A percentile compares a stretch with the other conserved stretches of the same genome.
phyloP scores from a whole-genome alignment of 2,113 vertebrate species.

The Grammomys surdaster region DNA sequence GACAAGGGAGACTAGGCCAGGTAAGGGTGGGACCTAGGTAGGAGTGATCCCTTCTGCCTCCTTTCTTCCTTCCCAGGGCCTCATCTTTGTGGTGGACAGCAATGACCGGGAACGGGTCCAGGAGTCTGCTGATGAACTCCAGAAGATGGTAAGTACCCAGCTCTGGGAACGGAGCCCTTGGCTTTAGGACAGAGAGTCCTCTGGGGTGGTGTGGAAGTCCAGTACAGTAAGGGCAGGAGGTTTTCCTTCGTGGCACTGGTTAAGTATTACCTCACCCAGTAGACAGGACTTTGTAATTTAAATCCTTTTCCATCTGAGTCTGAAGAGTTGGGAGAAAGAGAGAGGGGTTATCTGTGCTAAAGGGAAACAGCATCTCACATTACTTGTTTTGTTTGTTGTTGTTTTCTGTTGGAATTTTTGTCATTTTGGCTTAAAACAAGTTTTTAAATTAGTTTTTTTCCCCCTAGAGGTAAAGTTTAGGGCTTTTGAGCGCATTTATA shows the following conservation, averaged over 20 bases:
- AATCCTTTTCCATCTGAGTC: neutral
- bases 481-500: neutral
- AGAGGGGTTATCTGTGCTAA: neutral
- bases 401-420: neutral
- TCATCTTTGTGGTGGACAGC: conserved; percentile 98
- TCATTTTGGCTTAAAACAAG: conserved; percentile 4
- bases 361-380: neutral
- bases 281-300: neutral
- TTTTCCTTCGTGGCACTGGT: neutral
- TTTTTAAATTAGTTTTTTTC: conserved; percentile 1
- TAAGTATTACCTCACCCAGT: neutral
- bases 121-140: conserved; percentile 93
- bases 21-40: neutral
- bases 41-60: neutral
- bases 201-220: neutral
- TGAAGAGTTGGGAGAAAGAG: neutral
- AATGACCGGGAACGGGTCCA: conserved; percentile 94
- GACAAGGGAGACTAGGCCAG: neutral
- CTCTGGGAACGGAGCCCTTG: neutral
- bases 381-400: neutral
- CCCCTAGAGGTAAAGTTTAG: neutral
- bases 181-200: neutral
- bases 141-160: conserved; percentile 92
- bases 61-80: conserved; percentile 86
- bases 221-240: neutral